Base-by-base conservation (phyloP, 2,888 invertebrate species). In the Norana najaformis region DNA sequence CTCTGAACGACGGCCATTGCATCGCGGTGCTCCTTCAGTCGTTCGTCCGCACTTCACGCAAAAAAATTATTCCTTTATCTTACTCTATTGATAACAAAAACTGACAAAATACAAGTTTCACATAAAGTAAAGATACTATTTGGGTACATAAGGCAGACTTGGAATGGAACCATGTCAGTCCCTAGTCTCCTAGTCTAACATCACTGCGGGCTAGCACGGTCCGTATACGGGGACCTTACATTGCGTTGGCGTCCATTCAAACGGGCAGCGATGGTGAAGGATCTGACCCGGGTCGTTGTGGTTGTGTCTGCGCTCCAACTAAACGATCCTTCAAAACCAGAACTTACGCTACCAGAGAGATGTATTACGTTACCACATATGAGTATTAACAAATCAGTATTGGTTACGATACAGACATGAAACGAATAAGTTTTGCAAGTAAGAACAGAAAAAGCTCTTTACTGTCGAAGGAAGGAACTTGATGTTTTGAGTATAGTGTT, bases 11-110 rank as follows among this genome's bases (percentile, higher is more conserved):
- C 93, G 90, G 93, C 94, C 92, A 94, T 91, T 8, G 94, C 94
- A 90, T 95, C 94, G 37, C 95, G 92, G 89, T 94, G 94, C 91
- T 95, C 95, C 90, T 93, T 93, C 90, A 95, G 91, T 89, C 95
- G 93, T 88, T 93, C 92, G 92, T 95, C 95, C 85, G 95, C 95
- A 93, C 95, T 95, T 8, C 30, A 69, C 4, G 69, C n/a, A 69
- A 69, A 0, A 69, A 13, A 69, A 69, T n/a, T 8, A 69, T 53
- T 2, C 5, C 11, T 69, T 8, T 2, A 30, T 16, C 11, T 8
- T 69, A 69, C 14, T 69, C 30, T 69, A n/a, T 69, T 30, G n/a
- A 69, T 69, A 0, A 69, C 2, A 69, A 4, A 69, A 69, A 69
- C 8, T 53, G 18, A 4, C 13, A 41, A 13, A 18, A 47, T 47